Evolutionary conservation across 1,140 invertebrate species (phyloP).

Genomic region (Aphidius gifuensis): DNA sequence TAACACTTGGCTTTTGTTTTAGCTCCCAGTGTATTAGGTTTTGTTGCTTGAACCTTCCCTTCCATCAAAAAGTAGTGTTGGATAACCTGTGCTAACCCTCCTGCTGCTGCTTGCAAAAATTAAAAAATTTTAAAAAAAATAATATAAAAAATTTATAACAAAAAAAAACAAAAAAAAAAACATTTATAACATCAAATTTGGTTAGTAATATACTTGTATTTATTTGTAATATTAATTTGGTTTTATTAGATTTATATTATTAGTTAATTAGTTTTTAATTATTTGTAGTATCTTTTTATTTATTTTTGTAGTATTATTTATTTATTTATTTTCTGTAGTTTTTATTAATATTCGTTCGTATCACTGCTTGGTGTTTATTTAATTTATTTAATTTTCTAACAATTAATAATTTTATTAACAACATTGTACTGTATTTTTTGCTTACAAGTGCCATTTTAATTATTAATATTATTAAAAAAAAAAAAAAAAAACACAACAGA

Average conservation of each 20-base stretch:
- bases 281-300: neutral
- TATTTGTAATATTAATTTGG: conserved; percentile 6
- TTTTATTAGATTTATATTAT: conserved; percentile 1
- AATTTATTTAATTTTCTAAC: too few species aligned
- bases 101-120: conserved; percentile 39
- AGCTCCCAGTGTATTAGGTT: conserved; percentile 51
- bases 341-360: conserved; percentile 3
- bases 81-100: conserved; percentile 54
- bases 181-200: conserved; percentile 28
- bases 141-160: conserved; percentile 2
- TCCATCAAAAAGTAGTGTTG: conserved; percentile 34
- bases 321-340: conserved; percentile 8
- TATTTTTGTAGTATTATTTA: conserved; percentile 11
- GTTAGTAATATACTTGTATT: conserved; percentile 40
- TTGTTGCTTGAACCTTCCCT: conserved; percentile 44
- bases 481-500: conserved; percentile 7
- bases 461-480: conserved; percentile 3
- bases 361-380: conserved; percentile 4
- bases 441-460: conserved; percentile 5
- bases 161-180: neutral
- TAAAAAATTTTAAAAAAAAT: conserved; percentile 1
- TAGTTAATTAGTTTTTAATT: conserved; percentile 11
- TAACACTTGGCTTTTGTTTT: conserved; percentile 46
- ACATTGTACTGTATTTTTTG: too few species aligned
- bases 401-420: too few species aligned